Evolutionary conservation across 2,888 invertebrate genomes (phyloP).

Genomic region (Mycalesis mineus): DNA sequence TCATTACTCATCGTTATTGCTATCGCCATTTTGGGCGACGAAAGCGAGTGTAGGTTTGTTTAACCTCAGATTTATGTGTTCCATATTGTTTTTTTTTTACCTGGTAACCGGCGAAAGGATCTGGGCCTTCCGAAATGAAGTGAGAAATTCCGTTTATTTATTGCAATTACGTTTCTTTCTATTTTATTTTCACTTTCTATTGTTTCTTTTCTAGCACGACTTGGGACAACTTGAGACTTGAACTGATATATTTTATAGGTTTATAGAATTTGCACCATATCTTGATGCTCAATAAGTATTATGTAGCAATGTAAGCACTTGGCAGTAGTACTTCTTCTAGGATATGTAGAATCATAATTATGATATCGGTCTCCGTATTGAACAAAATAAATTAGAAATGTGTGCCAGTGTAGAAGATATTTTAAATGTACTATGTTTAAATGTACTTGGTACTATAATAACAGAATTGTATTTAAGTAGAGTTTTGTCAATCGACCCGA

Average conservation of each 20-base stretch:
- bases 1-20: conserved; percentile 77
- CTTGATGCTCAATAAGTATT: no score
- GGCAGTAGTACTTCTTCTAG: no score
- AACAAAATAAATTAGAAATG: no score
- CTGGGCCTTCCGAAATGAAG: conserved; percentile 4
- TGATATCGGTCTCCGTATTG: no score
- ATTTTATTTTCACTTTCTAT: conserved; percentile 17
- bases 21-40: conserved; percentile 71
- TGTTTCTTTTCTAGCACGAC: not conserved
- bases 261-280: no score
- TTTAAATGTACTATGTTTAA: no score
- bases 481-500: not conserved
- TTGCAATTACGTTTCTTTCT: not conserved
- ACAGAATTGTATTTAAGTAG: not conserved
- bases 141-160: not conserved
- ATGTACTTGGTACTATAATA: no score
- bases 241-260: not conserved
- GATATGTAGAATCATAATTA: no score
- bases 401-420: no score
- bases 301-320: no score
- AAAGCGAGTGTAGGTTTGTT: conserved; percentile 71
- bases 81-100: conserved; percentile 41
- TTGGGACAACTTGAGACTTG: not conserved
- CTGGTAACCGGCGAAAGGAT: conserved; percentile 33
- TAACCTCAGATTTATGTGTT: conserved; percentile 42